A percentile compares a stretch with the other conserved stretches of the same genome.
These are phyloP conservation scores for Python bivittatus DNA, from an alignment of 2,113 vertebrate species.

Conservation along the genomic window DNA sequence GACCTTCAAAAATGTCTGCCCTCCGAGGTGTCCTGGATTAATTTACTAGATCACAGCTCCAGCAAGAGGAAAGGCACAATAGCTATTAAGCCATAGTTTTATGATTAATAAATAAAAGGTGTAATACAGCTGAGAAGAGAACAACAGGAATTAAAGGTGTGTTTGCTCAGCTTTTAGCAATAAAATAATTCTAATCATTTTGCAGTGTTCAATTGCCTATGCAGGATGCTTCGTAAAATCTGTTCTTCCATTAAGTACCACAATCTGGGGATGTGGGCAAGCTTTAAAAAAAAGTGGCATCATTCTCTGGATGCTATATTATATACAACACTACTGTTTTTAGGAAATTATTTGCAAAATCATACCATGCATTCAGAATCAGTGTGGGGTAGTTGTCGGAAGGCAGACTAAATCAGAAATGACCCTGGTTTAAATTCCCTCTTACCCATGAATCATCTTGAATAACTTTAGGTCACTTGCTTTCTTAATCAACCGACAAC, in stretches of 20 bases:
- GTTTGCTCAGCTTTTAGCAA: not conserved
- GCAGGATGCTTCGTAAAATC: not conserved
- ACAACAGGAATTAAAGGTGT: constrained; percentile 13
- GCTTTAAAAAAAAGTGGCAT: not conserved
- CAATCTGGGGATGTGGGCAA: not conserved
- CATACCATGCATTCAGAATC: not conserved
- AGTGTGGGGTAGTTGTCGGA: not conserved
- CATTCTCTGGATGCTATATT: not conserved
- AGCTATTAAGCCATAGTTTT: constrained; percentile 8
- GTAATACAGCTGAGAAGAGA: not conserved
- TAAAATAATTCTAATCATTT: constrained; percentile 6
- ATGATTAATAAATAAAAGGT: constrained; percentile 30
- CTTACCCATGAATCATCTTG: not conserved
- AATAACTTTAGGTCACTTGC: not conserved
- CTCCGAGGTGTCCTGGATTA: not conserved
- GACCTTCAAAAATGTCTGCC: not conserved
- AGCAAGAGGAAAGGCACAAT: constrained; percentile 7
- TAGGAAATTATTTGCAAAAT: not conserved
- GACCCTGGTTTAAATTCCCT: not conserved
- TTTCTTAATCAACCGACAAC: not conserved
- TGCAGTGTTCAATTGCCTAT: not conserved
- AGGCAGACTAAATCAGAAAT: not conserved
- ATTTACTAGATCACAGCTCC: constrained; percentile 6
- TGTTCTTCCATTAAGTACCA: not conserved
- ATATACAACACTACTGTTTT: not conserved